A percentile compares a stretch with the other conserved stretches of the same genome.
Evolutionary conservation across 2,888 invertebrate species (phyloP).

Genomic region (Helicoverpa assulta): DNA sequence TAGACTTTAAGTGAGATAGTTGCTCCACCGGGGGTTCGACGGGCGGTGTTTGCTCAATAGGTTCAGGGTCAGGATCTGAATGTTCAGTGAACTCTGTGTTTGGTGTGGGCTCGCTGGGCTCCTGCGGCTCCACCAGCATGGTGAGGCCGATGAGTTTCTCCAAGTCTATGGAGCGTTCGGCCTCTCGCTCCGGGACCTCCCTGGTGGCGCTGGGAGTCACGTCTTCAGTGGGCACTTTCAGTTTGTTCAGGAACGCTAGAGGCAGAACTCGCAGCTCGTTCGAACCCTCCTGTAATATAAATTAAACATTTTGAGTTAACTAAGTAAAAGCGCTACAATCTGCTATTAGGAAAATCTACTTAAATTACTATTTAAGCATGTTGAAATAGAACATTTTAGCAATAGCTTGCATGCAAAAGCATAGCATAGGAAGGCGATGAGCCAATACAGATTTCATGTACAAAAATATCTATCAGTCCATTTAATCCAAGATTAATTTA

Average conservation of each 20-base stretch:
- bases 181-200: slow-evolving; percentile 81
- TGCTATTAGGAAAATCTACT: too few species aligned
- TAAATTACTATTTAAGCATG: too few species aligned
- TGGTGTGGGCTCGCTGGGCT: slow-evolving; percentile 1
- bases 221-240: slow-evolving; percentile 66
- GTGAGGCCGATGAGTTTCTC: slow-evolving; percentile 80
- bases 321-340: too few species aligned
- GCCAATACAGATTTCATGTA: too few species aligned
- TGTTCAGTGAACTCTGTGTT: background rate
- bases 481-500: too few species aligned
- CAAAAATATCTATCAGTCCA: too few species aligned
- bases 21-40: background rate
- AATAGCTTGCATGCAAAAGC: too few species aligned
- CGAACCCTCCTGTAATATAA: slow-evolving; percentile 78
- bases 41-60: background rate
- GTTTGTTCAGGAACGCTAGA: slow-evolving; percentile 78
- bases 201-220: slow-evolving; percentile 61
- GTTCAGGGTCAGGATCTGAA: background rate
- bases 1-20: background rate
- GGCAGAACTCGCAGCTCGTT: slow-evolving; percentile 78
- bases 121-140: slow-evolving; percentile 61
- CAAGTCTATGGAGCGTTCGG: slow-evolving; percentile 82
- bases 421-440: too few species aligned
- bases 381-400: too few species aligned
- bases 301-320: background rate